Percentiles rank a stretch among this genome's conserved stretches.
Evolutionary conservation across 2,888 invertebrate genomes (phyloP).

Genomic region (Ophioninae sp.): DNA sequence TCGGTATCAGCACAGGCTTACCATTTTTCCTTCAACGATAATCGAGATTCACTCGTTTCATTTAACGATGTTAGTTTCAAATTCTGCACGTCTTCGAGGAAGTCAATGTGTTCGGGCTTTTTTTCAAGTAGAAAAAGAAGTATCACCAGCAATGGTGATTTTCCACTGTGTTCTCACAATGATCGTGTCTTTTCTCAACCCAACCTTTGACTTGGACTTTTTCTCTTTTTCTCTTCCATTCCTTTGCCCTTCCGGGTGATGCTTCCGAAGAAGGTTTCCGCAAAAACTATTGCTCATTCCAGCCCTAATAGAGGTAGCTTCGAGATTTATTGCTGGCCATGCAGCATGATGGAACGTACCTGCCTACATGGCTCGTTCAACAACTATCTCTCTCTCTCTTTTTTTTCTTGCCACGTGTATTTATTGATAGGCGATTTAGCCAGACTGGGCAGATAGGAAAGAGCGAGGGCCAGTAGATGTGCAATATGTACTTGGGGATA

Average conservation of each 20-base stretch:
- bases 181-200: slow-evolving; percentile 10
- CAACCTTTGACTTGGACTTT: neutral
- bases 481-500: slow-evolving; percentile 1
- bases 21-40: slow-evolving; percentile 17
- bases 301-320: slow-evolving; percentile 66
- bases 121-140: slow-evolving; percentile 3
- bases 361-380: slow-evolving; percentile 25
- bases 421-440: neutral
- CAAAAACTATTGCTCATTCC: slow-evolving; percentile 29
- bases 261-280: slow-evolving; percentile 34
- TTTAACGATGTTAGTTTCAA: slow-evolving; percentile 55
- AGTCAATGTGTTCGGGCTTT: neutral
- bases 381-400: slow-evolving; percentile 23
- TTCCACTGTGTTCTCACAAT: neutral
- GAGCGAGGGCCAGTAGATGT: slow-evolving; percentile 11
- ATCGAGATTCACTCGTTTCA: slow-evolving; percentile 50
- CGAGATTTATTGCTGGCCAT: slow-evolving; percentile 72
- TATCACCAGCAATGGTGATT: neutral
- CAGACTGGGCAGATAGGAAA: neutral
- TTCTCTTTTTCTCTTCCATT: neutral
- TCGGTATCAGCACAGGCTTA: neutral
- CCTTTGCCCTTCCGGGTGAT: neutral
- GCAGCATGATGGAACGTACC: slow-evolving; percentile 59
- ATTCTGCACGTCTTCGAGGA: slow-evolving; percentile 41
- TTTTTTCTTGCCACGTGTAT: neutral